A percentile compares a stretch with the other conserved stretches of the same genome.
These are phyloP conservation scores for Antheraea yamamai DNA, from an alignment of 2,888 invertebrate genomes.

Conservation along the genomic window DNA sequence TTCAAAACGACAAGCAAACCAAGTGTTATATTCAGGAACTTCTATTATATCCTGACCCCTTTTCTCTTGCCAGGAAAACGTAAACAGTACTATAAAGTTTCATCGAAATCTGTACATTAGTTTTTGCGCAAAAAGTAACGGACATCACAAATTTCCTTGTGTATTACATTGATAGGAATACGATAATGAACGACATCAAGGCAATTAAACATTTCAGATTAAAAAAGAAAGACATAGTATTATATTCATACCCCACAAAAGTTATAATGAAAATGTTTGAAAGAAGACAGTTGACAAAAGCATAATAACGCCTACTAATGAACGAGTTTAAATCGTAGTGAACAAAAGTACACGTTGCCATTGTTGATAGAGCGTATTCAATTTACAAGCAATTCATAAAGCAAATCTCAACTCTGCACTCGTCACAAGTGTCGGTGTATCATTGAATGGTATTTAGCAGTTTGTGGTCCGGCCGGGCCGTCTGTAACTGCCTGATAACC, in stretches of 20 bases:
- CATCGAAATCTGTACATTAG: no score
- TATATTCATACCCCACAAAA: constrained; percentile 22
- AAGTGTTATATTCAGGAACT: no score
- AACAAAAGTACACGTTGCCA: constrained; percentile 48
- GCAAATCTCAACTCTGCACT: constrained; percentile 67
- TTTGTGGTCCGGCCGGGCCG: constrained; percentile 57
- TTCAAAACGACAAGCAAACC: no score
- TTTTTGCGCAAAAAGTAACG: no score
- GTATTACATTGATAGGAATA: no score
- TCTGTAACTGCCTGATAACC: constrained; percentile 68
- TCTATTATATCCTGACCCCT: no score
- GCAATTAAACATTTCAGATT: no score
- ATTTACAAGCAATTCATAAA: constrained; percentile 66
- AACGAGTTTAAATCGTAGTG: constrained; percentile 59
- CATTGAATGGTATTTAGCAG: constrained; percentile 69
- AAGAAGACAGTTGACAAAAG: constrained; percentile 44
- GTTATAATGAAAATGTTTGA: constrained; percentile 45
- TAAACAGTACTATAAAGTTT: no score
- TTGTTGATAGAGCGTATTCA: constrained; percentile 59
- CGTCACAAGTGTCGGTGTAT: constrained; percentile 58
- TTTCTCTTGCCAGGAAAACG: no score
- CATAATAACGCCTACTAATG: constrained; percentile 40
- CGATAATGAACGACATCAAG: no score
- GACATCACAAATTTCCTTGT: no score
- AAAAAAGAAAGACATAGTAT: neutral